These are phyloP conservation scores for Cephalopholis sonnerati DNA, from an alignment of 2,113 vertebrate species.

Conservation along the genomic window DNA sequence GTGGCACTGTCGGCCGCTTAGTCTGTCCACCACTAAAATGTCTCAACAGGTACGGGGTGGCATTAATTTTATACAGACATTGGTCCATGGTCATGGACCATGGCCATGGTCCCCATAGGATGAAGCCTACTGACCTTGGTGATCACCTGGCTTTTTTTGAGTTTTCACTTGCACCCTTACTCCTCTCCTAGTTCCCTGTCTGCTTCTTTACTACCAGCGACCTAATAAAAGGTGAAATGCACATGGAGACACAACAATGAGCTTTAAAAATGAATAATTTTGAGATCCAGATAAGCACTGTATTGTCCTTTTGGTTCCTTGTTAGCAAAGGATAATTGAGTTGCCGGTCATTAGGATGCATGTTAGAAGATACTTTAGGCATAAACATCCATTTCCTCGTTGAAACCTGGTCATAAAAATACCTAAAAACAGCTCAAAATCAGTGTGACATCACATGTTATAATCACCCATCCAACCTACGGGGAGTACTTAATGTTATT, in stretches of 20 bases:
- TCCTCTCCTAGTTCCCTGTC: too few relatives aligned
- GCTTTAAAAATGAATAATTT: background rate
- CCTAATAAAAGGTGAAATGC: background rate
- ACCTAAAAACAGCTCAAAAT: background rate
- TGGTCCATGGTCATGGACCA: too few relatives aligned
- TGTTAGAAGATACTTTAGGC: too few relatives aligned
- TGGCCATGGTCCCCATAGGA: background rate
- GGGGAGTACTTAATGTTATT: background rate
- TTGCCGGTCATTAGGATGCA: too few relatives aligned
- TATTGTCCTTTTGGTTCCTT: too few relatives aligned
- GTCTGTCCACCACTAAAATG: background rate
- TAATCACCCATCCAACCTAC: background rate
- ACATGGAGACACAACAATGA: background rate
- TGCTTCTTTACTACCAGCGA: background rate
- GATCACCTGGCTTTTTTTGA: background rate
- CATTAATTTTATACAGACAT: background rate
- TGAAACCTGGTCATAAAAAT: too few relatives aligned
- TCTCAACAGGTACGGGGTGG: background rate
- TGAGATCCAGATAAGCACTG: background rate
- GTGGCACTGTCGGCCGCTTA: background rate
- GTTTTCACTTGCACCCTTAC: too few relatives aligned
- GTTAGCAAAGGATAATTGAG: too few relatives aligned
- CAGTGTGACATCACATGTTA: background rate
- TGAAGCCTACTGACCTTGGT: background rate
- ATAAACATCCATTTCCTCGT: too few relatives aligned